phyloP scores from a whole-genome alignment of 2,888 invertebrate genomes.

The Scaeva pyrastri region DNA sequence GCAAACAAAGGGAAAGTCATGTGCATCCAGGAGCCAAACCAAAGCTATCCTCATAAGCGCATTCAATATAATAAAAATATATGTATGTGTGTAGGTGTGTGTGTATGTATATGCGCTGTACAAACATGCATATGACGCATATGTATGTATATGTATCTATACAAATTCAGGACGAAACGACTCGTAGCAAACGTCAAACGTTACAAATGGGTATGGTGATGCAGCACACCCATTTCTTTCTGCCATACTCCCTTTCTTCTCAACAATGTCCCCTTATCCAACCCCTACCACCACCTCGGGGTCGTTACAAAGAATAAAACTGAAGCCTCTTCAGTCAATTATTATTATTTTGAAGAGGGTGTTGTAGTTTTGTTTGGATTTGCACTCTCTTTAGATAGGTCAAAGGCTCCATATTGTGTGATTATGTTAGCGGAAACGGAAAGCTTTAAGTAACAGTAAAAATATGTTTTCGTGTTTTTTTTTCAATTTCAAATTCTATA shows the following conservation, averaged over 20 bases:
- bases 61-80: neutral
- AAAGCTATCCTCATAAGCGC: constrained; percentile 45
- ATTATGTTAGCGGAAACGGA: constrained; percentile 61
- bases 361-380: constrained; percentile 68
- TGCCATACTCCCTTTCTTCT: neutral
- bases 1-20: constrained; percentile 65
- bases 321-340: constrained; percentile 66
- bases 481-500: neutral
- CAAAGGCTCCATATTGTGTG: constrained; percentile 55
- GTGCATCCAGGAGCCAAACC: constrained; percentile 40
- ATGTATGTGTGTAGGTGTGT: neutral
- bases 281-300: neutral
- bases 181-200: constrained; percentile 35
- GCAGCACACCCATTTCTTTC: neutral
- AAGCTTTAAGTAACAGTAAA: constrained; percentile 62
- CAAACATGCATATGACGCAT: neutral
- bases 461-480: constrained; percentile 29
- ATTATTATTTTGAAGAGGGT: constrained; percentile 61
- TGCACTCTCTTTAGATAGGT: constrained; percentile 68
- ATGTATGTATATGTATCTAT: too few species aligned
- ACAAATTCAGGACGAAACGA: neutral
- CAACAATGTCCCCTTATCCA: neutral
- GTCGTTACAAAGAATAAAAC: neutral
- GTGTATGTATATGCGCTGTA: neutral
- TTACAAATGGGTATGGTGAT: neutral